Evolutionary conservation across 2,113 vertebrate species (phyloP), one percentile per base, ranked within the genome.

Genomic region (Speoplatyrhinus poulsoni): DNA sequence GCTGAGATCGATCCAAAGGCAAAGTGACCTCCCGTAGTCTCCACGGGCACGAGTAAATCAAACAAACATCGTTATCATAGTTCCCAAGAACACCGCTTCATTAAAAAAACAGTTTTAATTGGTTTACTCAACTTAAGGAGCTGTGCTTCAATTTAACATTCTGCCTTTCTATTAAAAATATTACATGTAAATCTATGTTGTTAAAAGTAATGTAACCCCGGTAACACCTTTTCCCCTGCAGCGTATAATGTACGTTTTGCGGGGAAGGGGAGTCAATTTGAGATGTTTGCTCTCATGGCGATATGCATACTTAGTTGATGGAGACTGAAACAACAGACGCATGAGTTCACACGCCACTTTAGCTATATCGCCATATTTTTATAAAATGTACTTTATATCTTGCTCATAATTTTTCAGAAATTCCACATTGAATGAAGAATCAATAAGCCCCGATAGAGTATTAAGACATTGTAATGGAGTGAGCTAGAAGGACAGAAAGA

Each of bases 61-160:
- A 32, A 67, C 26, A 32, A 41, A 75, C 48, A 65, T 53, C 46
- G 10, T 12, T 49, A 65, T 63, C 67, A 83, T 72, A 58, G 53
- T 69, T 36, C 62, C 73, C 67, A 71, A 68, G 46, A 46, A 26
- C 26, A 26, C 26, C 26, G 26, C 26, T 26, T 86, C 79, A 83
- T 88, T 87, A 78, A 68, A 70, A 70, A 72, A 72, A 60, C 10
- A 36, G 19, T 79, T 84, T 76, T 78, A 79, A 78, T 81, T 74
- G 72, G 69, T 69, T 77, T 73, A 63, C 53, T 67, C 78, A 76
- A 66, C 60, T 49, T 36, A 54, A 61, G 61, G 41, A 69, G 62
- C 55, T 12, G 49, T 33, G 46, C 52, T 67, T 46, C 49, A 65
- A 64, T 67, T 56, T 16, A 60, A 52, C 16, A 16, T 15, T 54